Percentiles rank a stretch among this genome's conserved stretches.
These are phyloP conservation scores for Varecia variegata DNA, from an alignment of 2,797 vertebrate species.

Conservation along the genomic window DNA sequence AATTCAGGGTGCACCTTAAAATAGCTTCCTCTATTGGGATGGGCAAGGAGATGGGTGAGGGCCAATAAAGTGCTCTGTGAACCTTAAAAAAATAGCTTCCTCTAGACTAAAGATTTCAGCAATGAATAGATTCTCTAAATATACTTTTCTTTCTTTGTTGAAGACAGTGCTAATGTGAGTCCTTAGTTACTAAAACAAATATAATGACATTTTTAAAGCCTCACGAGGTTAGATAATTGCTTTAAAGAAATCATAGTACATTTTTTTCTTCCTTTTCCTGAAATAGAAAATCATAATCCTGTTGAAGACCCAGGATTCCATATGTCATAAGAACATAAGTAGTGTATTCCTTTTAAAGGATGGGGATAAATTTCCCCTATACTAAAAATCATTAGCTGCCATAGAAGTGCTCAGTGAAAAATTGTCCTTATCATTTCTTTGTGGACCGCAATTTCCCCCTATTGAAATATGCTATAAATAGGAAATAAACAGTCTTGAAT, in stretches of 20 bases:
- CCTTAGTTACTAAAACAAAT: constrained; percentile 54
- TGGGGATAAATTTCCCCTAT: constrained; percentile 44
- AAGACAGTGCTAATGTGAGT: constrained; percentile 21
- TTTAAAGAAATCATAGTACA: constrained; percentile 20
- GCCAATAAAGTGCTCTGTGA: too few relatives aligned
- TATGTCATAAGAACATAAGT: background rate
- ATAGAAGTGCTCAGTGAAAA: constrained; percentile 36
- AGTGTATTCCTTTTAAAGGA: constrained; percentile 44
- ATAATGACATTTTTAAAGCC: constrained; percentile 20
- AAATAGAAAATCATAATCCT: constrained; percentile 19
- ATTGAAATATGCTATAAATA: constrained; percentile 50
- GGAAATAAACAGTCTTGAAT: constrained; percentile 55
- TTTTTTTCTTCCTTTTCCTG: background rate
- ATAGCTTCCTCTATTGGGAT: background rate
- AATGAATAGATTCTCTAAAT: constrained; percentile 22
- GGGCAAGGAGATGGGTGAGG: too few relatives aligned
- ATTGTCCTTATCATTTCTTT: constrained; percentile 48
- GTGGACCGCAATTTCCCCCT: constrained; percentile 46
- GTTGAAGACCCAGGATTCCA: background rate
- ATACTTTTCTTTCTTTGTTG: constrained; percentile 9
- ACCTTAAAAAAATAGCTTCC: background rate
- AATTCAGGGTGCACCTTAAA: background rate
- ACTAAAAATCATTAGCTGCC: constrained; percentile 45
- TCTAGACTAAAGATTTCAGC: background rate
- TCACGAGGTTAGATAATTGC: constrained; percentile 22